Conservation (phyloP, 2,888 invertebrate species). For the Nymphalis urticae region DNA sequence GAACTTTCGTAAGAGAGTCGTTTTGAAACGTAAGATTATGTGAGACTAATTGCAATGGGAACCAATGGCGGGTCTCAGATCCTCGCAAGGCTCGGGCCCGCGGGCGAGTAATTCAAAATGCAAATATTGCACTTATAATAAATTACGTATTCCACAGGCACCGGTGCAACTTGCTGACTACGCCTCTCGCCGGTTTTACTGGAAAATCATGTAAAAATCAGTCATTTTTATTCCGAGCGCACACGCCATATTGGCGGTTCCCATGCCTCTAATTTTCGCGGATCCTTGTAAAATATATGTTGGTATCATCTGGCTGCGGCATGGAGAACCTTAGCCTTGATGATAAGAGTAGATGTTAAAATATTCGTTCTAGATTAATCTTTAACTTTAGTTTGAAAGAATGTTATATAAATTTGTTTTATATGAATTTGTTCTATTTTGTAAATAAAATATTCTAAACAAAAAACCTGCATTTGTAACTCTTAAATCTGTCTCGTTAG, state of each 20-base stretch:
- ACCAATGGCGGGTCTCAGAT: conserved; percentile 26
- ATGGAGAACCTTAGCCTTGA: conserved; percentile 19
- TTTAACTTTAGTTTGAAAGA: not conserved
- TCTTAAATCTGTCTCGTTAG: conserved; percentile 50
- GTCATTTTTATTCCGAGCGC: conserved; percentile 75
- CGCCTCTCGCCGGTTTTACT: conserved; percentile 75
- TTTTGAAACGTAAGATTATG: conserved; percentile 10
- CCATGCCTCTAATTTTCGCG: conserved; percentile 79
- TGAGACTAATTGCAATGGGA: conserved; percentile 31
- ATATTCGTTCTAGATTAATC: not conserved
- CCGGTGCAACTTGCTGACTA: conserved; percentile 61
- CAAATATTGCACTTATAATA: conserved; percentile 78
- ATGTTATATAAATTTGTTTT: not conserved
- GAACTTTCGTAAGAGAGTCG: not conserved
- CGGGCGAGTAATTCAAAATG: conserved; percentile 79
- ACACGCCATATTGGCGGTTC: conserved; percentile 75
- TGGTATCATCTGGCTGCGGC: conserved; percentile 19
- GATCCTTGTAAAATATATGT: conserved; percentile 54
- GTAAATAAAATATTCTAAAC: conserved; percentile 2
- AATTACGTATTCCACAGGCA: conserved; percentile 75
- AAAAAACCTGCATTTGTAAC: conserved; percentile 18
- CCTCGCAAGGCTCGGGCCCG: conserved; percentile 34
- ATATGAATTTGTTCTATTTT: not conserved
- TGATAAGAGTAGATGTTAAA: not conserved
- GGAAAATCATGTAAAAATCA: conserved; percentile 78